These are phyloP conservation scores for Pteria penguin DNA, from an alignment of 2,888 invertebrate species.

Conservation along the genomic window DNA sequence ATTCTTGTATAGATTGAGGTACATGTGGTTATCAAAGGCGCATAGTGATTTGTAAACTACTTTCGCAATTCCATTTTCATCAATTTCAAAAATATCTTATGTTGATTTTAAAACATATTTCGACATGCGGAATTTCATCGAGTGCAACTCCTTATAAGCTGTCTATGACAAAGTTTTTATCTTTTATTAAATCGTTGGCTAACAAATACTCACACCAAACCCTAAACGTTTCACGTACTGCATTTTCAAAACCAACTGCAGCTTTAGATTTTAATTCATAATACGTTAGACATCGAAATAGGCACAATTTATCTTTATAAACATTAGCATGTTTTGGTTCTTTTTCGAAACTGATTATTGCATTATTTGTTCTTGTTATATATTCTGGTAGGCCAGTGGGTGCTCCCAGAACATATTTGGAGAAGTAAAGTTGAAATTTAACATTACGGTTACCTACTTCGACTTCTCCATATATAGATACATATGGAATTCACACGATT, in stretches of 20 bases:
- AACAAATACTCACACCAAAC: neutral
- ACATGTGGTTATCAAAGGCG: neutral
- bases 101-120: neutral
- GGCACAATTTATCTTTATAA: neutral
- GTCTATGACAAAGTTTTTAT: neutral
- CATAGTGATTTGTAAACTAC: neutral
- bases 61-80: neutral
- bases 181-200: neutral
- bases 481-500: no score
- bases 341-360: neutral
- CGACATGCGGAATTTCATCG: neutral
- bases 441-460: no score
- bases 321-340: neutral
- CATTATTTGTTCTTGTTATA: neutral
- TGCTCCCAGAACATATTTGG: no score
- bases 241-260: neutral
- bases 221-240: neutral
- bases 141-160: neutral
- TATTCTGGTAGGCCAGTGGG: no score
- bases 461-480: no score
- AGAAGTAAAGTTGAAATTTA: no score
- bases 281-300: neutral
- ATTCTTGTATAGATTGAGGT: constrained; percentile 10
- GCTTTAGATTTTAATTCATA: neutral
- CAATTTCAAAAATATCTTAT: neutral